Percentiles rank a stretch among this genome's conserved stretches.
Conservation (phyloP, 2,797 vertebrate genomes). For the Chelon labrosus region DNA sequence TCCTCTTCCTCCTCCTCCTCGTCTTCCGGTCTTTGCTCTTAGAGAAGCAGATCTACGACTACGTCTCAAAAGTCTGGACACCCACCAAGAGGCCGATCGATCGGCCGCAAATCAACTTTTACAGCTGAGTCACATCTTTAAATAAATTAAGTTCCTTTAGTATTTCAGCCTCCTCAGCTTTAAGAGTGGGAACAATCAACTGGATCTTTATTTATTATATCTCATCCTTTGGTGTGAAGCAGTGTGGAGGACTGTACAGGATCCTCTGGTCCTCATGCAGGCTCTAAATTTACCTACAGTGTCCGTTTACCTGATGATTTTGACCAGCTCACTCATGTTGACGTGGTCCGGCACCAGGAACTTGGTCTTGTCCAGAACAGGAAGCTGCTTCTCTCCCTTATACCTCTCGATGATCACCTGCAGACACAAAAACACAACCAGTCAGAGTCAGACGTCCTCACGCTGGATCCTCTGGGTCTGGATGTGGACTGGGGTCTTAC, state of each 20-base stretch:
- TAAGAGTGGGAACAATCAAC: background rate
- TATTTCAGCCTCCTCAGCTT: constrained; percentile 7
- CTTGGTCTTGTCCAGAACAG: constrained; percentile 97
- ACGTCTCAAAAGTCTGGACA: background rate
- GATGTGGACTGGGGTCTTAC: constrained; percentile 75
- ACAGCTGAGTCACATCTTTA: background rate
- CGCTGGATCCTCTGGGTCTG: background rate
- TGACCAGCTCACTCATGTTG: constrained; percentile 99
- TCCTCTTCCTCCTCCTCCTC: background rate
- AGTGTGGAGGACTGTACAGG: background rate
- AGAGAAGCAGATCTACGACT: too few relatives aligned
- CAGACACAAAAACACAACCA: background rate
- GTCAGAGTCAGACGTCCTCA: background rate
- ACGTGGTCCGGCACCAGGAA: constrained; percentile 98
- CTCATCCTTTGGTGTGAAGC: background rate
- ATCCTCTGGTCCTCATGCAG: too few relatives aligned
- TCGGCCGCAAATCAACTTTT: background rate
- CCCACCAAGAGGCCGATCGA: background rate
- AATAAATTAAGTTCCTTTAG: background rate
- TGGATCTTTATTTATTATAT: background rate
- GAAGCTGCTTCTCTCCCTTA: constrained; percentile 98
- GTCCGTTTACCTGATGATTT: constrained; percentile 94
- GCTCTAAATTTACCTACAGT: too few relatives aligned
- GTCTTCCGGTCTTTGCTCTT: too few relatives aligned
- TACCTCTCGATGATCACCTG: constrained; percentile 98